Percentiles rank a stretch among this genome's conserved stretches.
These are phyloP conservation scores for Hystrix brachyura DNA, from an alignment of 2,113 vertebrate species.

Conservation along the genomic window DNA sequence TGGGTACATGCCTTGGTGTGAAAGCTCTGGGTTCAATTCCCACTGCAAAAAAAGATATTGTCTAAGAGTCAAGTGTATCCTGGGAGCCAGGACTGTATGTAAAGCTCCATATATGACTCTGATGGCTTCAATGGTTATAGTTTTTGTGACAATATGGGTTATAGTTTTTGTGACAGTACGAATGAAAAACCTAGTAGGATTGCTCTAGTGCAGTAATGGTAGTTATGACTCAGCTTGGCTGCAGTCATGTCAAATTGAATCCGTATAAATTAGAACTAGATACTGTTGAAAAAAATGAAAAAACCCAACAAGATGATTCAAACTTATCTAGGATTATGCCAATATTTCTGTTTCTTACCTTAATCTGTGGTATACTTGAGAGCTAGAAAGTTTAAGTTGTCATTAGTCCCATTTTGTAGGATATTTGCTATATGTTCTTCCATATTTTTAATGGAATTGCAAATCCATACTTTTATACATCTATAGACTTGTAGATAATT, in stretches of 20 bases:
- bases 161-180: not conserved
- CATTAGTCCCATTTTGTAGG: constrained; percentile 15
- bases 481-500: not conserved
- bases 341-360: constrained; percentile 13
- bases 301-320: not conserved
- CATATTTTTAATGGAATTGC: constrained; percentile 14
- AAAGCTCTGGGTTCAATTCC: not conserved
- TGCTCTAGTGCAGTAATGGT: not conserved
- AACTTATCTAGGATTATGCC: constrained; percentile 14
- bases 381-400: constrained; percentile 44
- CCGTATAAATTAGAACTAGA: not conserved
- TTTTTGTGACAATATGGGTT: not conserved
- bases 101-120: not conserved
- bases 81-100: not conserved
- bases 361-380: constrained; percentile 42
- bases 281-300: constrained; percentile 10
- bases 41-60: not conserved
- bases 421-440: constrained; percentile 10
- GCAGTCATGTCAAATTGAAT: not conserved
- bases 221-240: not conserved
- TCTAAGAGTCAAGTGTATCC: not conserved
- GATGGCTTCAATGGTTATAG: not conserved
- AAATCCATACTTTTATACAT: not conserved
- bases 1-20: not conserved
- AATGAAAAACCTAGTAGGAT: not conserved